A percentile compares a stretch with the other conserved stretches of the same genome.
Evolutionary conservation across 2,113 vertebrate genomes (phyloP).

Genomic region (Menura novaehollandiae): DNA sequence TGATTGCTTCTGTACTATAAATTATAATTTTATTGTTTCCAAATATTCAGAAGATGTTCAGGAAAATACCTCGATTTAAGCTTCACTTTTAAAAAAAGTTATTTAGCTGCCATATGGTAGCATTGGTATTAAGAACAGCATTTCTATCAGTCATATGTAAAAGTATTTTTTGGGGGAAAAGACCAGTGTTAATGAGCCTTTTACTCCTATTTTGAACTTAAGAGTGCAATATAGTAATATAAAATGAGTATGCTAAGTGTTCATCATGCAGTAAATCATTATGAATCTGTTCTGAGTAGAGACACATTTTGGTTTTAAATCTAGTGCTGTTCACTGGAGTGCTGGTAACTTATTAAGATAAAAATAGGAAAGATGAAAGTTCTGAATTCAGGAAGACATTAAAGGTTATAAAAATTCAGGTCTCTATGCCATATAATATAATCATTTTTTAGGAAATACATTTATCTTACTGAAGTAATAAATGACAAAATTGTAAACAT

Average conservation of each 20-base stretch:
- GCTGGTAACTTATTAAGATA: background rate
- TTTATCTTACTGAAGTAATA: background rate
- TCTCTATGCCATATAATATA: background rate
- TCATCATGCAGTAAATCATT: background rate
- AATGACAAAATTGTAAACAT: background rate
- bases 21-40: background rate
- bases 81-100: background rate
- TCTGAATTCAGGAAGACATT: background rate
- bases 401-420: background rate
- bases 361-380: background rate
- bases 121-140: background rate
- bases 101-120: background rate
- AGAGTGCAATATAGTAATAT: background rate
- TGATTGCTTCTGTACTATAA: background rate
- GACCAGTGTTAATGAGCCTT: rapidly evolving
- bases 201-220: background rate
- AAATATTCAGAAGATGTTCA: background rate
- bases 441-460: background rate
- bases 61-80: background rate
- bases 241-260: background rate
- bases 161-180: background rate
- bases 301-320: background rate
- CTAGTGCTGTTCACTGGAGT: background rate
- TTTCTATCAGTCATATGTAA: background rate
- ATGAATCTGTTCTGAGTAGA: background rate